These are phyloP conservation scores for Brachyptera putata DNA, from an alignment of 2,888 invertebrate species.

Conservation along the genomic window DNA sequence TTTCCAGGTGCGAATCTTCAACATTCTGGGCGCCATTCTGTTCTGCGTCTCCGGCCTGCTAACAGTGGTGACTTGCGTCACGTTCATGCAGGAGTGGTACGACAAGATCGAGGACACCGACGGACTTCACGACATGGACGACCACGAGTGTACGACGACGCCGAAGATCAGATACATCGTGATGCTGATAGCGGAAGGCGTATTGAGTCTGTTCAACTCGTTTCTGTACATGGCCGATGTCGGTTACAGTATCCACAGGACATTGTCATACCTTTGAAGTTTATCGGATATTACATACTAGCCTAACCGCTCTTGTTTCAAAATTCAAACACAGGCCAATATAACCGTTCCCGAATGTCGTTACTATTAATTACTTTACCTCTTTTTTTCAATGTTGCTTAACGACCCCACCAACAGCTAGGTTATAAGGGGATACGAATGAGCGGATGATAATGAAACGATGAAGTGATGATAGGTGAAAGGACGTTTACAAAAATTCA, in stretches of 20 bases:
- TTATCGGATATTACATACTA: too few species aligned
- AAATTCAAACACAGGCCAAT: too few species aligned
- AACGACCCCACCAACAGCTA: too few species aligned
- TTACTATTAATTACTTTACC: too few species aligned
- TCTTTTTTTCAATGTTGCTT: too few species aligned
- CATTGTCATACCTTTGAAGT: slow-evolving; percentile 12
- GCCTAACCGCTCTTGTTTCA: too few species aligned
- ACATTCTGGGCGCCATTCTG: slow-evolving; percentile 38
- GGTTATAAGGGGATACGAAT: too few species aligned
- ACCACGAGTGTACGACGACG: not conserved
- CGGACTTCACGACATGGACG: not conserved
- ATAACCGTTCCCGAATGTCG: too few species aligned
- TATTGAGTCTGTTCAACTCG: slow-evolving; percentile 18
- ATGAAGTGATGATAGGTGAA: too few species aligned
- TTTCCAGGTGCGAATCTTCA: slow-evolving; percentile 38
- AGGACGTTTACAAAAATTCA: too few species aligned
- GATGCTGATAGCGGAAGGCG: slow-evolving; percentile 19
- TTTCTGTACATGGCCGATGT: slow-evolving; percentile 23
- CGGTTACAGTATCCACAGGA: slow-evolving; percentile 25
- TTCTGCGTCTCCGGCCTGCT: slow-evolving; percentile 36
- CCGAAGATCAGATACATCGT: not conserved
- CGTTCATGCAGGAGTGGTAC: slow-evolving; percentile 6
- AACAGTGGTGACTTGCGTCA: not conserved
- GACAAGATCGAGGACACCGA: not conserved
- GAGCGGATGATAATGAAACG: too few species aligned